Evolutionary conservation across 2,888 invertebrate species (phyloP).

Genomic region (Papilio protenor): DNA sequence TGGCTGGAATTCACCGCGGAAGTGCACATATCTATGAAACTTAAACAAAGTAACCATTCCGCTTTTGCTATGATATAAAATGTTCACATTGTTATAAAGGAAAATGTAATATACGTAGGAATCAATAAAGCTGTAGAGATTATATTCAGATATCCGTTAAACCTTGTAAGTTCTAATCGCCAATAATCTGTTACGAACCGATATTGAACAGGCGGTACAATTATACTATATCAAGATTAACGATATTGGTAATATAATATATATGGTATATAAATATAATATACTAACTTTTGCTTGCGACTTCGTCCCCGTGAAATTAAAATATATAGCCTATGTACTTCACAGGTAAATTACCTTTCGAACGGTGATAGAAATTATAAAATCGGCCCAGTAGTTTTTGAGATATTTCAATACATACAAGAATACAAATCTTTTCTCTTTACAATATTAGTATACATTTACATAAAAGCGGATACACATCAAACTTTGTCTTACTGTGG

Average conservation of each 20-base stretch:
- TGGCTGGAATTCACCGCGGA: too few relatives aligned
- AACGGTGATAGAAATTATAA: too few relatives aligned
- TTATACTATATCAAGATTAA: constrained; percentile 4
- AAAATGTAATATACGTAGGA: constrained; percentile 11
- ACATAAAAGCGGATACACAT: too few relatives aligned
- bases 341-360: too few relatives aligned
- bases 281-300: too few relatives aligned
- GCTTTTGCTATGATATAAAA: not conserved
- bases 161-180: constrained; percentile 20
- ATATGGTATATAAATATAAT: not conserved
- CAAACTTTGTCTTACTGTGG: too few relatives aligned
- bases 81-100: not conserved
- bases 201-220: constrained; percentile 15
- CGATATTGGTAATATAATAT: not conserved
- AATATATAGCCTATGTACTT: too few relatives aligned
- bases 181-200: constrained; percentile 11
- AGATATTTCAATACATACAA: too few relatives aligned
- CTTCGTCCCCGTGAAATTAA: too few relatives aligned
- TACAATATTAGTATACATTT: too few relatives aligned
- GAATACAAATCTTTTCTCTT: too few relatives aligned
- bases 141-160: constrained; percentile 4
- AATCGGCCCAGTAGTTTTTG: too few relatives aligned
- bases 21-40: not conserved
- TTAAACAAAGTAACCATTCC: not conserved
- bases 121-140: constrained; percentile 13